phyloP scores from a whole-genome alignment of 2,113 vertebrate genomes.

The Pedetes capensis region DNA sequence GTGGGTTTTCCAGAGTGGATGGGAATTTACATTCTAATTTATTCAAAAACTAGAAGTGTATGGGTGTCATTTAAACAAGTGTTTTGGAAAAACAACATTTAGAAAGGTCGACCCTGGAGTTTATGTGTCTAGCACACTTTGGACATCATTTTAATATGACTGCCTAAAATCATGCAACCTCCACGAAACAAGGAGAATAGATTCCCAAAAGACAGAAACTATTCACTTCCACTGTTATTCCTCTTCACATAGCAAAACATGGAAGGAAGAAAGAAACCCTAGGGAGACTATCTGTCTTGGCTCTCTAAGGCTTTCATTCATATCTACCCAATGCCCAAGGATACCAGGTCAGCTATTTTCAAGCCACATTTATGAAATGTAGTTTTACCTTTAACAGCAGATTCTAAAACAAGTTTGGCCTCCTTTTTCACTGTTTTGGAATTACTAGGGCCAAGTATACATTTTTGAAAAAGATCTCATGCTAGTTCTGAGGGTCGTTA shows the following conservation, averaged over 20 bases:
- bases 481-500: background rate
- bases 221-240: background rate
- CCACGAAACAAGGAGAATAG: background rate
- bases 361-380: background rate
- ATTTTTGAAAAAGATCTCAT: background rate
- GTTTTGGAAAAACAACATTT: constrained; percentile 42
- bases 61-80: constrained; percentile 17
- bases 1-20: constrained; percentile 26
- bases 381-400: background rate
- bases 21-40: constrained; percentile 70
- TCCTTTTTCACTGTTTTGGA: background rate
- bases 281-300: background rate
- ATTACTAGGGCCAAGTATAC: background rate
- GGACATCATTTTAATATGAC: background rate
- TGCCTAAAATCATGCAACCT: background rate
- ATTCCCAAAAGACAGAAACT: background rate
- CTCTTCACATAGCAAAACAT: background rate
- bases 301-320: background rate
- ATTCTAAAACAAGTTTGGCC: background rate
- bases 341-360: background rate
- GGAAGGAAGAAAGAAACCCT: background rate
- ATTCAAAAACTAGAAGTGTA: constrained; percentile 60
- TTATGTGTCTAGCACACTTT: constrained; percentile 50
- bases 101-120: constrained; percentile 33
- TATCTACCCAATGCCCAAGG: background rate